phyloP scores from a whole-genome alignment of 2,113 vertebrate genomes.

The Calonectris borealis region DNA sequence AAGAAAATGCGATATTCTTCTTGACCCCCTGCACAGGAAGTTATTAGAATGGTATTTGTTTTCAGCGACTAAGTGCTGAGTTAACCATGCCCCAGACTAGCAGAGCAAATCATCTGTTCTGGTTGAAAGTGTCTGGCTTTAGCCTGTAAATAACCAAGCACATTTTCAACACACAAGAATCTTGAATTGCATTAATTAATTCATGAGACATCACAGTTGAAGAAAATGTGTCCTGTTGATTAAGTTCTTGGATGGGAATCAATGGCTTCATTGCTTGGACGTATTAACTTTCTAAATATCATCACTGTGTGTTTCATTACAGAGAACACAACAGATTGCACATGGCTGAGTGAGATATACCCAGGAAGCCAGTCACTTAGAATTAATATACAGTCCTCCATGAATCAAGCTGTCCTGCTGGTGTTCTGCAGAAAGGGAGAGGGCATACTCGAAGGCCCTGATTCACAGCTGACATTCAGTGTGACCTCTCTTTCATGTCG shows the following conservation, averaged over 20 bases:
- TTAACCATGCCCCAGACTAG: constrained; percentile 1
- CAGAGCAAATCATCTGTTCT: not conserved
- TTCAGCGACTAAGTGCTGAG: not conserved
- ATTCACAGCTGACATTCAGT: not conserved
- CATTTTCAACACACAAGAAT: not conserved
- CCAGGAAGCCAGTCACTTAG: not conserved
- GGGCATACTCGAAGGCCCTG: no score
- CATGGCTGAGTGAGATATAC: not conserved
- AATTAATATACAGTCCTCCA: not conserved
- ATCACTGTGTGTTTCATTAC: not conserved
- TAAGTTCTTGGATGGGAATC: constrained; percentile 42
- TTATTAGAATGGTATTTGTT: not conserved
- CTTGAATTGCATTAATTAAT: constrained; percentile 39
- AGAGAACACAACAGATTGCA: not conserved
- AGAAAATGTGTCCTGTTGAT: not conserved
- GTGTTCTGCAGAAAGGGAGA: not conserved
- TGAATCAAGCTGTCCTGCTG: not conserved
- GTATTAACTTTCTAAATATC: not conserved
- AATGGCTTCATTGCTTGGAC: not conserved
- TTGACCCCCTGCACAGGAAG: not conserved
- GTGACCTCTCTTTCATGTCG: not conserved
- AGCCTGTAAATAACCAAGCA: not conserved
- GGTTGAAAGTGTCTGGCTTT: not conserved
- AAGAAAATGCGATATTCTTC: not conserved
- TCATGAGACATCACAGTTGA: not conserved